phyloP scores from a whole-genome alignment of 2,797 vertebrate genomes.

The Alcedo quadribrachys region DNA sequence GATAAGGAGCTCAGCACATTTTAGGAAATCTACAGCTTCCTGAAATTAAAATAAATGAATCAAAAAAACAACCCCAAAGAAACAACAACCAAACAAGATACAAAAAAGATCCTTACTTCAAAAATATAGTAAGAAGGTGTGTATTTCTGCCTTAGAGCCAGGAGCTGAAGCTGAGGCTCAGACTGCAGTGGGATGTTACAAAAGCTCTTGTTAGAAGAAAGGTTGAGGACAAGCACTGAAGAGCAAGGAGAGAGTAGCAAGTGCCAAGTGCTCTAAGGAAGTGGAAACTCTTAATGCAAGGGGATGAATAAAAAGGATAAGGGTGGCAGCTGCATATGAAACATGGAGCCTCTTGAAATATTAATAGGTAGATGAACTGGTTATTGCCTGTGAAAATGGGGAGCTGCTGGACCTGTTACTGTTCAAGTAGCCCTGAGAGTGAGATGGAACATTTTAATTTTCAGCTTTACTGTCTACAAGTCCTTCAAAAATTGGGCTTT shows the following conservation, averaged over 20 bases:
- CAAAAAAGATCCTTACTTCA: not conserved
- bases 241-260: not conserved
- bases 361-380: not conserved
- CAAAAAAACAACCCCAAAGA: not conserved
- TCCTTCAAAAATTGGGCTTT: not conserved
- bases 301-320: not conserved
- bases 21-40: not conserved
- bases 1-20: not conserved
- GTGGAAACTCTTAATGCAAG: not conserved
- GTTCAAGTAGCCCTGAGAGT: not conserved
- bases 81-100: no score
- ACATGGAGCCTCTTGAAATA: not conserved
- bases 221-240: not conserved
- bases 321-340: not conserved
- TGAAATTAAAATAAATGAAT: not conserved
- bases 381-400: not conserved
- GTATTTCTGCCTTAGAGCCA: not conserved
- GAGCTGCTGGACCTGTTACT: not conserved
- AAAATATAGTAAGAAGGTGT: not conserved
- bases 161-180: not conserved
- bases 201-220: not conserved
- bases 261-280: not conserved
- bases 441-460: not conserved
- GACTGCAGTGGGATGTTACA: not conserved
- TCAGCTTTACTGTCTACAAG: not conserved